Evolutionary conservation across 1,140 invertebrate genomes (phyloP).

Genomic region (Drosophila burlai): DNA sequence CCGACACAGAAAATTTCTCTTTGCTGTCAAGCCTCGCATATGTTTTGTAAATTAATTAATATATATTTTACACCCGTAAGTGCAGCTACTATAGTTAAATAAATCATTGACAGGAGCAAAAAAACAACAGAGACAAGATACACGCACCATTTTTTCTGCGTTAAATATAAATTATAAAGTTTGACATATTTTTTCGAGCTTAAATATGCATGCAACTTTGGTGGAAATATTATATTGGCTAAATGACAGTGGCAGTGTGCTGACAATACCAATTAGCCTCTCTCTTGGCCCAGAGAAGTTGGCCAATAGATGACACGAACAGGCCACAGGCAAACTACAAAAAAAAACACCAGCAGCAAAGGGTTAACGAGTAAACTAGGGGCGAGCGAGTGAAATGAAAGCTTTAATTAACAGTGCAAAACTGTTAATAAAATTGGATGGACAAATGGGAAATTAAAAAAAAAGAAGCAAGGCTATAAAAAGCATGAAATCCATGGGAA

Average conservation of each 20-base stretch:
- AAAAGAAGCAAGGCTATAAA: neutral
- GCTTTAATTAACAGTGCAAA: conserved; percentile 36
- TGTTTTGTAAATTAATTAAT: conserved; percentile 81
- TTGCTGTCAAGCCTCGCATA: conserved; percentile 53
- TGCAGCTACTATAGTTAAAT: conserved; percentile 46
- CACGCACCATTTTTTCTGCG: conserved; percentile 21
- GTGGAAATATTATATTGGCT: conserved; percentile 52
- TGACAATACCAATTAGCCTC: conserved; percentile 76
- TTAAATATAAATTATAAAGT: conserved; percentile 42
- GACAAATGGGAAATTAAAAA: conserved; percentile 2
- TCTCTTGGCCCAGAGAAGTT: conserved; percentile 31
- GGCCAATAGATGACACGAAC: conserved; percentile 48
- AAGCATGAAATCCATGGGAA: neutral
- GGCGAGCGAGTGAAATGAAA: conserved; percentile 9
- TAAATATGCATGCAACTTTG: conserved; percentile 16
- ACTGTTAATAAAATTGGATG: conserved; percentile 25
- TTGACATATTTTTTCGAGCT: conserved; percentile 27
- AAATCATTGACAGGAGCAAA: conserved; percentile 63
- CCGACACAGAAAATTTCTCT: conserved; percentile 35
- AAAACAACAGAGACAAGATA: conserved; percentile 9
- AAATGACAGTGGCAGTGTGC: conserved; percentile 61
- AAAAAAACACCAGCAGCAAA: neutral
- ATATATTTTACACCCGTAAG: conserved; percentile 63
- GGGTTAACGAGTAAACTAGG: conserved; percentile 6
- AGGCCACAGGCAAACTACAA: conserved; percentile 17